Percentiles rank a stretch among this genome's conserved stretches.
Conservation (phyloP, 2,113 vertebrate species). For the Carassius auratus region DNA sequence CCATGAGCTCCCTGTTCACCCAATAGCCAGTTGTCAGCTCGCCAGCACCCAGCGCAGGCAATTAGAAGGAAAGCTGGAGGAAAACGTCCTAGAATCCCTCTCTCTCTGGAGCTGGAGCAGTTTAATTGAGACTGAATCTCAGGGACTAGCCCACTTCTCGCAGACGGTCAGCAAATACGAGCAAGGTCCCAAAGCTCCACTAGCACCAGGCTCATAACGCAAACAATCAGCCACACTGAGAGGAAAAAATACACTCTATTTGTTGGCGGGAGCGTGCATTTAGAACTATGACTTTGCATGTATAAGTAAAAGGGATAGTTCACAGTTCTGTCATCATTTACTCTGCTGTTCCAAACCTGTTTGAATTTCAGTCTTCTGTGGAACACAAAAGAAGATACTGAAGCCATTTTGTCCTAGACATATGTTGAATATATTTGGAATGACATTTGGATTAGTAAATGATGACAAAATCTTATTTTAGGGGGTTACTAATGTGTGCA, state of each 20-base stretch:
- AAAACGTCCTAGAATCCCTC: slow-evolving; percentile 44
- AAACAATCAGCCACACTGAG: slow-evolving; percentile 12
- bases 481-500: neutral
- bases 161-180: slow-evolving; percentile 31
- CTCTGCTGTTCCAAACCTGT: neutral
- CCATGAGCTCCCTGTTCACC: neutral
- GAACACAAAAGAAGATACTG: neutral
- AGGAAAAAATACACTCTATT: neutral
- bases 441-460: neutral
- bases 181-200: slow-evolving; percentile 4
- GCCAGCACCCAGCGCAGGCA: slow-evolving; percentile 40
- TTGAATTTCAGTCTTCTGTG: neutral
- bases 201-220: slow-evolving; percentile 26
- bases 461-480: neutral
- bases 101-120: slow-evolving; percentile 35
- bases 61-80: slow-evolving; percentile 46
- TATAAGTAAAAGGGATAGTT: neutral
- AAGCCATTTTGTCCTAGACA: neutral
- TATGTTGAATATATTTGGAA: neutral
- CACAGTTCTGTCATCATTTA: neutral
- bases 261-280: neutral
- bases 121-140: slow-evolving; percentile 54
- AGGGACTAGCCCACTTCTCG: slow-evolving; percentile 30
- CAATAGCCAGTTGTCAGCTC: slow-evolving; percentile 37
- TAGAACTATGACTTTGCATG: neutral